A percentile compares a stretch with the other conserved stretches of the same genome.
Evolutionary conservation across 92 coral and sea anemone genomes (phyloP).

Genomic region (Siderastrea radians): DNA sequence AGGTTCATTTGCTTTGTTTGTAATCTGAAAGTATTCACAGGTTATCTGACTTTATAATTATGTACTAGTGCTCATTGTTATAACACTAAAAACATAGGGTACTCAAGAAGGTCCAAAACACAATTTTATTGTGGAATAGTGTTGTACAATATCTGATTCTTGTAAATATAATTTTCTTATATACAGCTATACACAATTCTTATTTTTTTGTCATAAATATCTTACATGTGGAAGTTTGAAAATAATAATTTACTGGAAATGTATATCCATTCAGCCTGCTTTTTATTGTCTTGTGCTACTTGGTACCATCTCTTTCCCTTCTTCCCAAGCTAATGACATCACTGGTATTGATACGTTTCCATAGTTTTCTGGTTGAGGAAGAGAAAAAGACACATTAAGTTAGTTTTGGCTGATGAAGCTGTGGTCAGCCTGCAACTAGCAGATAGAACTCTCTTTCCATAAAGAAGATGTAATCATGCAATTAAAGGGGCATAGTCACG

Average conservation of each 20-base stretch:
- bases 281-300: slow-evolving; percentile 1
- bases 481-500: too few species aligned
- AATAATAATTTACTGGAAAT: not conserved
- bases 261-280: not conserved
- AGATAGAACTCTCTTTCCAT: too few species aligned
- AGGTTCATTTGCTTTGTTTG: not conserved
- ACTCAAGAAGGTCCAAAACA: not conserved
- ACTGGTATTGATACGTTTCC: slow-evolving; percentile 79
- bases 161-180: not conserved
- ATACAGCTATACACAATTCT: not conserved
- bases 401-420: not conserved
- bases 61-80: too few species aligned
- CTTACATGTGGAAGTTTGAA: not conserved
- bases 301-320: slow-evolving; percentile 18
- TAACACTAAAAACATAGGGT: too few species aligned
- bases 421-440: too few species aligned
- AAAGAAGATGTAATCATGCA: too few species aligned
- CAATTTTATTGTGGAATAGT: not conserved
- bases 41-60: not conserved
- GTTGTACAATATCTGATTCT: not conserved
- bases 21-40: not conserved
- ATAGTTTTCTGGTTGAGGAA: slow-evolving; percentile 68
- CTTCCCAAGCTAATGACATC: slow-evolving; percentile 59
- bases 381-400: not conserved
- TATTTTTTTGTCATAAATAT: not conserved